Base-by-base conservation (phyloP, 2,888 invertebrate species). In the Phania funesta region DNA sequence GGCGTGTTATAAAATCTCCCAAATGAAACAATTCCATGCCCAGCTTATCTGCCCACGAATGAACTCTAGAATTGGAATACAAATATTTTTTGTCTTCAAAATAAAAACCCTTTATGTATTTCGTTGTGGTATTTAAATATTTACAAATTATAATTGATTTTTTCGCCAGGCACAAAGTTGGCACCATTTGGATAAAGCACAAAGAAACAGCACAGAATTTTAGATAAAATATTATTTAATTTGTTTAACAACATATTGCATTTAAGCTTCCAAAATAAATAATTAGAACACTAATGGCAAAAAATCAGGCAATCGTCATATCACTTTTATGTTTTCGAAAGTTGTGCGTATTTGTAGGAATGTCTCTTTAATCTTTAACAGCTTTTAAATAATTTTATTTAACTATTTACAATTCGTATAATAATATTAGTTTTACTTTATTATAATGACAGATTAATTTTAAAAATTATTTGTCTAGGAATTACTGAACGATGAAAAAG, bases 31-130 rank as follows among this genome's bases (percentile, higher is more conserved):
- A 91, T 90, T 96, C 96, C 87, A 94, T 94, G 64, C 96, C 95
- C 84, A 96, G 92, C 91, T 95, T 95, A 89, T 95, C 94, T 29
- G 96, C 96, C 96, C 96, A 96, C 88, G 94, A 93, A 91, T 95
- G 94, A 70, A 95, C 96, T 86, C 96, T 96, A 83, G 86, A 89
- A 78, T 46, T 48, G 70, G 52, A 20, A 70, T 46, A 26, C 22
- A 29, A 60, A 38, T 22, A 56, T 35, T 32, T 44, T 41, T 18
- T 48, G 41, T 29, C n/a, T 26, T 50, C 60, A 32, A 20, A 50
- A 32, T 3, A 56, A 44, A 50, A 52, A 32, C 65, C 8, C 0
- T 48, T 20, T 22, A 29, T 16, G 0, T 18, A 22, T 38, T 64
- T 24, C 29, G 6, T n/a, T 56, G 4, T 13, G n/a, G 29, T 22